phyloP scores from a whole-genome alignment of 2,113 vertebrate species.

The Empidonax traillii region DNA sequence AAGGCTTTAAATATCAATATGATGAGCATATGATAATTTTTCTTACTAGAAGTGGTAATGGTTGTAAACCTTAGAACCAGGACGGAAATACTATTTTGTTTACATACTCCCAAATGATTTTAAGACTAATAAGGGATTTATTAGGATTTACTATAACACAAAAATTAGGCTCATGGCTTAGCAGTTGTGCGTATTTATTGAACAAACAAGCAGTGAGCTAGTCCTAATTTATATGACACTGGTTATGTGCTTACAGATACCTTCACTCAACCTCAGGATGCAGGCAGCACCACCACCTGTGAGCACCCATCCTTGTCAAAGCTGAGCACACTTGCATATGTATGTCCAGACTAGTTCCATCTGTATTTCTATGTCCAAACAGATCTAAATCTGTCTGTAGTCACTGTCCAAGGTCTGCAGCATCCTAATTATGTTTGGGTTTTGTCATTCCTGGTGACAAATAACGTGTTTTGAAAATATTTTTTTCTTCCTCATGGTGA shows the following conservation, averaged over 20 bases:
- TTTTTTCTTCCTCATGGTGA: background rate
- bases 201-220: background rate
- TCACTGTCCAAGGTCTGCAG: background rate
- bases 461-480: background rate
- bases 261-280: background rate
- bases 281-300: background rate
- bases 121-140: background rate
- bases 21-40: background rate
- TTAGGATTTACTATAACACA: background rate
- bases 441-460: background rate
- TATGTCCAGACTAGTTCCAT: background rate
- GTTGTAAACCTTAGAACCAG: background rate
- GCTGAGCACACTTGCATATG: background rate
- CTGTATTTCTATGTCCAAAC: background rate
- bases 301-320: fast-evolving
- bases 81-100: background rate
- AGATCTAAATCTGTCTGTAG: background rate
- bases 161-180: background rate
- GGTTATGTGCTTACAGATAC: background rate
- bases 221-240: background rate
- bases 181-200: background rate
- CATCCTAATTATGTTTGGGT: background rate
- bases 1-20: background rate
- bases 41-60: background rate
- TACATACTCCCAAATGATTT: background rate